Base-by-base conservation (phyloP, 2,113 vertebrate genomes). In the Nycticebus coucang region DNA sequence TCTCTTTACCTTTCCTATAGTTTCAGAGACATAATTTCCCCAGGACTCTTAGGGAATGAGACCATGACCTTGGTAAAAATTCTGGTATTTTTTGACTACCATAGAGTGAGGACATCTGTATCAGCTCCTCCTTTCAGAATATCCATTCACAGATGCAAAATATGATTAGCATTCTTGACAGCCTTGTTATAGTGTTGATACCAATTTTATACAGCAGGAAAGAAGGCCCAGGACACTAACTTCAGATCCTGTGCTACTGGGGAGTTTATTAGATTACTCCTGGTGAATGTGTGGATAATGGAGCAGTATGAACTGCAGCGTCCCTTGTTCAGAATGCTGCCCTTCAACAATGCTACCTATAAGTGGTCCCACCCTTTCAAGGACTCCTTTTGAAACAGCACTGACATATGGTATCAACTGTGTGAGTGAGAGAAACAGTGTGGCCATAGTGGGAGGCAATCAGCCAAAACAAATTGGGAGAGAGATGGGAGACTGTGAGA, bases 391-490 rank as follows among this genome's bases (percentile, higher is more conserved):
- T 59, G 5, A 93, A 94, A 89, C 11, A 93, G 22, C 59, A 89
- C 10, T 64, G 87, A 77, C 92, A 74, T 57, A 89, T 57, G 62
- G 88, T 68, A 35, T 74, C 85, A 69, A 86, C 66, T 86, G 78
- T 88, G 41, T 50, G 83, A 93, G 37, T 28, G 30, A 94, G 77
- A 95, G 89, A 97, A 89, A 84, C 28, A 50, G 37, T 50, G 26
- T 66, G 96, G 95, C 97, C 81, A 77, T 89, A 74, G 78, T 82
- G 86, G 97, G 93, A 96, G 83, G 71, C 78, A 33, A 98, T 97
- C 94, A 95, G 97, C 92, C 98, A 98, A 98, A 95, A 95, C 92
- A 98, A 98, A 98, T 95, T 98, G 72, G 92, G 96, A 94, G 90
- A 97, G 97, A 98, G 97, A 97, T 84, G 97, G 97, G 96, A 98